phyloP scores from a whole-genome alignment of 1,140 invertebrate genomes.

The Drosophila suzukii region DNA sequence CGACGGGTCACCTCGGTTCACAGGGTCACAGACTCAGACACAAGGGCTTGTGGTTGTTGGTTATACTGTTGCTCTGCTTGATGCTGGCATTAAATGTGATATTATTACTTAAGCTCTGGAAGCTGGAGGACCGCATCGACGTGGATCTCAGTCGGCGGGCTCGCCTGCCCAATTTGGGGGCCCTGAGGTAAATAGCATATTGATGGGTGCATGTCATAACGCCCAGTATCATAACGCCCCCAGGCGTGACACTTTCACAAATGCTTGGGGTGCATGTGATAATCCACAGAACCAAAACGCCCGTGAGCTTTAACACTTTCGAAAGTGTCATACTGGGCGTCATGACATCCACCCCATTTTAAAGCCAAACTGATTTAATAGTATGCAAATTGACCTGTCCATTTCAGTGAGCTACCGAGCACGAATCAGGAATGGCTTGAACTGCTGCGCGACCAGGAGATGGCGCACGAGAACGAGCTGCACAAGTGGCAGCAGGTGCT shows the following conservation, averaged over 20 bases:
- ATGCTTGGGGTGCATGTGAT: no score
- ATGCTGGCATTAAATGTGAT: constrained; percentile 91
- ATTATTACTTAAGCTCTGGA: constrained; percentile 92
- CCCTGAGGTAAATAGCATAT: constrained; percentile 52
- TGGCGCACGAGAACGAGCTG: constrained; percentile 90
- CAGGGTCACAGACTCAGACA: constrained; percentile 52
- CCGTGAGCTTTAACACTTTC: no score
- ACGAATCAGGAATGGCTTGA: constrained; percentile 91
- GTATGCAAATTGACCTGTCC: not conserved
- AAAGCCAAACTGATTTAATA: not conserved
- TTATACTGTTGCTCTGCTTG: constrained; percentile 87
- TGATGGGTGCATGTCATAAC: no score
- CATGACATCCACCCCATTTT: no score
- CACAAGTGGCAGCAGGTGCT: constrained; percentile 91
- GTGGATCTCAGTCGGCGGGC: constrained; percentile 84
- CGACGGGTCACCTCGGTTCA: constrained; percentile 29
- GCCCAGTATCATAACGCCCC: no score
- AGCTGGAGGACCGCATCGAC: constrained; percentile 87
- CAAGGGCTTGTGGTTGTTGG: constrained; percentile 85
- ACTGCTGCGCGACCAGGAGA: constrained; percentile 91
- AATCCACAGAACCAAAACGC: no score
- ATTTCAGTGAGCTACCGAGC: constrained; percentile 86
- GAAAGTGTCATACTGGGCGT: no score
- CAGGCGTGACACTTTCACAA: no score
- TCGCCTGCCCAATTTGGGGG: constrained; percentile 66